Conservation (phyloP, 1,140 invertebrate genomes). For the Atta colombica region DNA sequence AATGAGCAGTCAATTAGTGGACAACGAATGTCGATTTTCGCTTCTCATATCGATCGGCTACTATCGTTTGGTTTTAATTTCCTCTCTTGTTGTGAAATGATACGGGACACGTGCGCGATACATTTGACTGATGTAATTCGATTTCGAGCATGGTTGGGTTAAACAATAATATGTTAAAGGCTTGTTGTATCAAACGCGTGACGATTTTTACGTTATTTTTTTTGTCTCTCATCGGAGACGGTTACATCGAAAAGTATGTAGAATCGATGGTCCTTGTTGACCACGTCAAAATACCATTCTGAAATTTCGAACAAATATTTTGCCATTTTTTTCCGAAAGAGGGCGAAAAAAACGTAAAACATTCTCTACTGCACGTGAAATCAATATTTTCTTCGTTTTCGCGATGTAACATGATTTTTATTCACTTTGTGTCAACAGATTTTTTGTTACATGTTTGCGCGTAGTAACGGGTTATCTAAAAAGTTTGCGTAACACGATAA, state of each 20-base stretch:
- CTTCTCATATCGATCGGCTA: conserved; percentile 8
- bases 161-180: conserved; percentile 49
- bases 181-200: conserved; percentile 2
- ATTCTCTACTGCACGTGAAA: conserved; percentile 31
- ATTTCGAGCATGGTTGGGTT: conserved; percentile 63
- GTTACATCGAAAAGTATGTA: conserved; percentile 33
- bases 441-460: conserved; percentile 37
- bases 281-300: conserved; percentile 41
- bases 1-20: conserved; percentile 50
- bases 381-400: conserved; percentile 46
- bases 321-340: conserved; percentile 36
- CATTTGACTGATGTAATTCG: conserved; percentile 50
- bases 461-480: conserved; percentile 20
- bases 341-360: background rate
- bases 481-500: conserved; percentile 33
- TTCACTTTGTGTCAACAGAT: conserved; percentile 56
- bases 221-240: conserved; percentile 47
- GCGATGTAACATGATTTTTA: conserved; percentile 50
- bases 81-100: conserved; percentile 35
- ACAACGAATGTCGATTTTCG: conserved; percentile 51
- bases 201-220: conserved; percentile 36
- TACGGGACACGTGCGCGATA: conserved; percentile 10
- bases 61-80: conserved; percentile 22
- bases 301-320: conserved; percentile 58
- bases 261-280: conserved; percentile 56